Conservation (phyloP, 2,888 invertebrate species). For the Drosophila nr. medialis region DNA sequence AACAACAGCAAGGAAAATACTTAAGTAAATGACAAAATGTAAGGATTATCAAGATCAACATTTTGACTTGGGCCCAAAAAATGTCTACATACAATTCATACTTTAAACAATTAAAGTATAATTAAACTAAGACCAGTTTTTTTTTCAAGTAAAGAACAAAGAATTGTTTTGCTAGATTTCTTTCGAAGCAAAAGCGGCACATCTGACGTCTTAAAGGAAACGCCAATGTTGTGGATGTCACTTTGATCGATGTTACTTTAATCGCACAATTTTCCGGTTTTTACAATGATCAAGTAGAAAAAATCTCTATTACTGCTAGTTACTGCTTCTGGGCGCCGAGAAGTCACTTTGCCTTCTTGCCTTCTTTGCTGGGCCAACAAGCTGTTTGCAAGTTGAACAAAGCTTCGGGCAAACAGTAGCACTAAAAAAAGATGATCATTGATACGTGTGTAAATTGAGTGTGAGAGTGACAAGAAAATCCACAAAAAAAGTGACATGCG, state of each 20-base stretch:
- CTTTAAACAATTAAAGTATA: neutral
- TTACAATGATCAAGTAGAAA: conserved; percentile 40
- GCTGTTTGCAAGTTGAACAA: conserved; percentile 83
- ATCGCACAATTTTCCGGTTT: conserved; percentile 44
- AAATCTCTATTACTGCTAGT: conserved; percentile 7
- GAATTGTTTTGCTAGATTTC: neutral
- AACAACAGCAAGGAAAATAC: neutral
- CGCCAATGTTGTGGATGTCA: conserved; percentile 20
- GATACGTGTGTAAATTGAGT: conserved; percentile 19
- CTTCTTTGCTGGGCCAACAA: conserved; percentile 73
- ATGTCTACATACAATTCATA: neutral
- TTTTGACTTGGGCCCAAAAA: no score
- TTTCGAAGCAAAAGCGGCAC: neutral
- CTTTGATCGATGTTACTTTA: conserved; percentile 43
- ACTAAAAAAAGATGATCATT: conserved; percentile 81
- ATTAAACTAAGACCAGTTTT: neutral
- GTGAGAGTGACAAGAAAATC: neutral
- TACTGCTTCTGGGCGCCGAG: conserved; percentile 1
- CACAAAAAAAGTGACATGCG: neutral
- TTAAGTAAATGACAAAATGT: neutral
- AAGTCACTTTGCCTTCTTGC: conserved; percentile 38
- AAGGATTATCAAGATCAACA: neutral
- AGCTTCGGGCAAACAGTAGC: conserved; percentile 76
- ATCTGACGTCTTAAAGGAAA: conserved; percentile 31
- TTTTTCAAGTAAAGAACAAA: neutral